Evolutionary conservation across 1,140 invertebrate species (phyloP).

Genomic region (Hydropsyche tenuis): DNA sequence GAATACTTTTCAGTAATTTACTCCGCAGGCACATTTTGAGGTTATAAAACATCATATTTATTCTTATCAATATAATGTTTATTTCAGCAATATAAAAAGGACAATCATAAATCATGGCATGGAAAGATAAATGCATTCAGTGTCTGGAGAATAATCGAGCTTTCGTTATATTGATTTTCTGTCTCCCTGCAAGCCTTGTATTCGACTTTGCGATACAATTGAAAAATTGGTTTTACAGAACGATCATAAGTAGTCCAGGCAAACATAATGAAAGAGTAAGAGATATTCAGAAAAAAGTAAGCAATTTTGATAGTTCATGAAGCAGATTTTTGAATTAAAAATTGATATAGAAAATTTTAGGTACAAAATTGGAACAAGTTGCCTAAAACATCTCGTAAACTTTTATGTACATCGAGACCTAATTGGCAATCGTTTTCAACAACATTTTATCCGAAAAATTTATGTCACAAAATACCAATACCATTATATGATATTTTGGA

Average conservation of each 20-base stretch:
- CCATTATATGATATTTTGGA: conserved; percentile 75
- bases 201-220: conserved; percentile 65
- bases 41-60: no score
- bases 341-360: conserved; percentile 51
- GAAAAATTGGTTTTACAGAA: conserved; percentile 58
- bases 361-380: conserved; percentile 67
- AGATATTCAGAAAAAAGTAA: conserved; percentile 63
- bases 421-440: conserved; percentile 74
- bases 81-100: no score
- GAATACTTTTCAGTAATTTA: no score
- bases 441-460: conserved; percentile 70
- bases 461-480: conserved; percentile 68
- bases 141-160: conserved; percentile 71
- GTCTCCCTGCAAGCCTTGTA: conserved; percentile 70
- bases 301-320: neutral
- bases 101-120: conserved; percentile 26
- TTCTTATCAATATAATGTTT: no score
- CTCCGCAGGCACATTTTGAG: no score
- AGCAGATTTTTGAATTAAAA: conserved; percentile 1
- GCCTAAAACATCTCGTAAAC: conserved; percentile 60
- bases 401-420: conserved; percentile 70
- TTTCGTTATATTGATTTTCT: conserved; percentile 69
- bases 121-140: conserved; percentile 56
- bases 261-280: conserved; percentile 65
- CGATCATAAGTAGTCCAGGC: conserved; percentile 57